Evolutionary conservation across 64 coral and sea anemone genomes (phyloP).

Genomic region (Trachythela sp.): DNA sequence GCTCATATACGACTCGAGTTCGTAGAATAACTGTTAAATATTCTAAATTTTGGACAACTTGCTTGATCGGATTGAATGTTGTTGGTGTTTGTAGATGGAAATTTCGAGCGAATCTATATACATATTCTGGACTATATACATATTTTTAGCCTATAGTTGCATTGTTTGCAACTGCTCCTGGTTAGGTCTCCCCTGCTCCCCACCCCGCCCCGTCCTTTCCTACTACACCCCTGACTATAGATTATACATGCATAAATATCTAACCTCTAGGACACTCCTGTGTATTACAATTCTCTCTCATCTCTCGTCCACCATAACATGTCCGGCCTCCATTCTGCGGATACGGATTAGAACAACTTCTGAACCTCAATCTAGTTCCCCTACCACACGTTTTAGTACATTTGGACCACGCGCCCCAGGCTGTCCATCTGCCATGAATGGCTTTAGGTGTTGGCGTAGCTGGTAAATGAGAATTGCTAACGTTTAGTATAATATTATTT

Average conservation of each 20-base stretch:
- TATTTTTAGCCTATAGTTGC: too few species aligned
- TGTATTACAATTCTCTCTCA: slow-evolving; percentile 39
- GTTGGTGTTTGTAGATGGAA: too few species aligned
- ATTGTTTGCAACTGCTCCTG: too few species aligned
- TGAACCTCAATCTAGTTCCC: slow-evolving; percentile 29
- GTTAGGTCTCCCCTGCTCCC: too few species aligned
- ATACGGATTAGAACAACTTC: slow-evolving; percentile 36
- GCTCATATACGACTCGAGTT: too few species aligned
- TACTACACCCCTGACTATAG: too few species aligned
- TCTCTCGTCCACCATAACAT: slow-evolving; percentile 33
- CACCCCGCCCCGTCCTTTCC: too few species aligned
- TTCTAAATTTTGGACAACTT: too few species aligned
- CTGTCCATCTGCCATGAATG: slow-evolving; percentile 52
- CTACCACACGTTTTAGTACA: slow-evolving; percentile 55
- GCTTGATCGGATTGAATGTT: too few species aligned
- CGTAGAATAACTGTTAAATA: too few species aligned
- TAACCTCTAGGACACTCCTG: slow-evolving; percentile 39
- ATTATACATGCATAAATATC: neutral
- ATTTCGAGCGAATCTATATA: too few species aligned
- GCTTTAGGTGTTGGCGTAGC: neutral
- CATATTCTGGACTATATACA: too few species aligned
- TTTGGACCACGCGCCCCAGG: slow-evolving; percentile 45
- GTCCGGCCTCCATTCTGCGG: slow-evolving; percentile 25
- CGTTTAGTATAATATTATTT: neutral
- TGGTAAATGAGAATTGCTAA: neutral